A percentile compares a stretch with the other conserved stretches of the same genome.
These are phyloP conservation scores for Sebastes nivosus DNA, from an alignment of 2,797 vertebrate genomes.

Conservation along the genomic window DNA sequence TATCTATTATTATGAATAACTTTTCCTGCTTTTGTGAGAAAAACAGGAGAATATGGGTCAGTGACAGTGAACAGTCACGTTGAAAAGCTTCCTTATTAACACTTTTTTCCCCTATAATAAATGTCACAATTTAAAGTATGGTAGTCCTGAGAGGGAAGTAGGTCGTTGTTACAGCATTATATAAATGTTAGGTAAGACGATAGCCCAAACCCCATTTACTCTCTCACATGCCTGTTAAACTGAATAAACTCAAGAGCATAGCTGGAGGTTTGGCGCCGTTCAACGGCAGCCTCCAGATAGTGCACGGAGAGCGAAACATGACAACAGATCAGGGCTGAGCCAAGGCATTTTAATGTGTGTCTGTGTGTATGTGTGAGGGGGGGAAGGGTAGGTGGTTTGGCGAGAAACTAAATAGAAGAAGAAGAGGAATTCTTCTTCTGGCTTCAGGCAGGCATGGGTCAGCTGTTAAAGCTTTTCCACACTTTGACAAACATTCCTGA, in stretches of 20 bases:
- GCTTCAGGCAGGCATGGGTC: background rate
- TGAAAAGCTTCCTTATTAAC: constrained; percentile 15
- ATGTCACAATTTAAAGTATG: constrained; percentile 46
- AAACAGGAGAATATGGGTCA: constrained; percentile 37
- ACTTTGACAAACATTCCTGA: background rate
- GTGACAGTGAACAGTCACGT: background rate
- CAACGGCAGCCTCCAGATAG: background rate
- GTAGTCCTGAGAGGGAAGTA: constrained; percentile 51
- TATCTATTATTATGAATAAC: background rate
- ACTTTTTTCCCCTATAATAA: background rate
- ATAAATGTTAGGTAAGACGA: constrained; percentile 61
- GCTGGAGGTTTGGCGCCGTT: constrained; percentile 22
- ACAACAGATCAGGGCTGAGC: background rate
- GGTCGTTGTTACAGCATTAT: constrained; percentile 71
- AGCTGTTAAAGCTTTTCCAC: constrained; percentile 2
- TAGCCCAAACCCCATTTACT: constrained; percentile 52
- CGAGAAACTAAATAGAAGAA: background rate
- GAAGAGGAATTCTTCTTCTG: background rate
- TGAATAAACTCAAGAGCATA: background rate
- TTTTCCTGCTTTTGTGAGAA: background rate
- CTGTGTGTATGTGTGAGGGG: too few species aligned
- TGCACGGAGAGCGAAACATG: constrained; percentile 4
- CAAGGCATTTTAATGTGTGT: background rate
- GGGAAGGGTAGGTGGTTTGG: background rate
- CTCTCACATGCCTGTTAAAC: constrained; percentile 58